Percentiles rank a stretch among this genome's conserved stretches.
phyloP scores from a whole-genome alignment of 1,140 invertebrate species.

The Onthophagus taurus region DNA sequence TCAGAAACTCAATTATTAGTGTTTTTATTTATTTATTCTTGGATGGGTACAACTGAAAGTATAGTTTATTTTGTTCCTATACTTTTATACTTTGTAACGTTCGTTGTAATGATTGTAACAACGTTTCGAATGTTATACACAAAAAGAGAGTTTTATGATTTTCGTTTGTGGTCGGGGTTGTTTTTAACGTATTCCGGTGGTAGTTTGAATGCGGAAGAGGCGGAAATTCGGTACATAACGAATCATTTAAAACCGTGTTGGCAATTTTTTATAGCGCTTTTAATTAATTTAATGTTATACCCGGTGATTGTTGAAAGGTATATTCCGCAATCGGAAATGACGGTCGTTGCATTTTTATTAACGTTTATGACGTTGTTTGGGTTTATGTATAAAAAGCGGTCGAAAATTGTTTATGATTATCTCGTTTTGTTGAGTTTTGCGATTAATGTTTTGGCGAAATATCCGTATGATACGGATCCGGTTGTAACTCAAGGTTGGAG shows the following conservation, averaged over 20 bases:
- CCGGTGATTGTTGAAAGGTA: slow-evolving; percentile 65
- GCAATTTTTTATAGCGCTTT: slow-evolving; percentile 65
- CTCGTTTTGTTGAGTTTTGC: slow-evolving; percentile 67
- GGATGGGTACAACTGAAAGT: slow-evolving; percentile 51
- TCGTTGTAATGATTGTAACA: slow-evolving; percentile 61
- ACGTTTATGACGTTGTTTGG: slow-evolving; percentile 65
- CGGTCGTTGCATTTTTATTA: slow-evolving; percentile 58
- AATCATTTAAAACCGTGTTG: slow-evolving; percentile 73
- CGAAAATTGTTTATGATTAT: slow-evolving; percentile 53
- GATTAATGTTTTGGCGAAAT: slow-evolving; percentile 71
- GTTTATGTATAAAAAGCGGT: slow-evolving; percentile 48
- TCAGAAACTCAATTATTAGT: slow-evolving; percentile 54
- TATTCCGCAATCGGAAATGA: slow-evolving; percentile 74
- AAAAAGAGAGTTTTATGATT: slow-evolving; percentile 62
- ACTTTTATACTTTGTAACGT: slow-evolving; percentile 59
- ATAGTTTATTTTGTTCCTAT: slow-evolving; percentile 57
- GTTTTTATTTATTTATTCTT: slow-evolving; percentile 57
- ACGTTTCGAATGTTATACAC: slow-evolving; percentile 71
- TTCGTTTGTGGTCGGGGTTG: slow-evolving; percentile 67
- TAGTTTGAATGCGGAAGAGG: slow-evolving; percentile 60
- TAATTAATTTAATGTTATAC: slow-evolving; percentile 65
- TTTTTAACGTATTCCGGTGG: slow-evolving; percentile 61
- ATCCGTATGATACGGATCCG: slow-evolving; percentile 72
- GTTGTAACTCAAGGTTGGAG: slow-evolving; percentile 70
- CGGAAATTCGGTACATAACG: slow-evolving; percentile 69